A percentile compares a stretch with the other conserved stretches of the same genome.
phyloP scores from a whole-genome alignment of 2,797 vertebrate genomes.

The Crypturellus tataupa region DNA sequence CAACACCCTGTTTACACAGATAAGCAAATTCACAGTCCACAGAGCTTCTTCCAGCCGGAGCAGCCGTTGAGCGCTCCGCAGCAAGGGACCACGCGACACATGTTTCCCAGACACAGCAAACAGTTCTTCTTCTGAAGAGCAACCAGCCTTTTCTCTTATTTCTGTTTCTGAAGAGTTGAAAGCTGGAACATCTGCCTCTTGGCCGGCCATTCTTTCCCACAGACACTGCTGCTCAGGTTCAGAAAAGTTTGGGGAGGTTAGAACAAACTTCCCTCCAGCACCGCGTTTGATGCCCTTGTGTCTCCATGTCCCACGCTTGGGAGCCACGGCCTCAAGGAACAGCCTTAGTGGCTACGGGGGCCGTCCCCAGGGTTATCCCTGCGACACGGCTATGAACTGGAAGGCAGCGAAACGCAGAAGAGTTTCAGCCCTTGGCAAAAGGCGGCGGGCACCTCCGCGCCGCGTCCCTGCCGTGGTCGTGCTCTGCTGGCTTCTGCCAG shows the following conservation, averaged over 20 bases:
- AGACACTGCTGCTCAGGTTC: neutral
- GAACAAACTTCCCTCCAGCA: fast-evolving
- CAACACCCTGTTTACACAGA: slow-evolving; percentile 68
- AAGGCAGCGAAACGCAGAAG: neutral
- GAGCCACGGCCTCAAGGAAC: neutral
- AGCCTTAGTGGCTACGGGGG: neutral
- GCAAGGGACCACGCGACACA: slow-evolving; percentile 22
- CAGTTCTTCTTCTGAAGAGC: slow-evolving; percentile 34
- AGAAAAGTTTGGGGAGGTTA: neutral
- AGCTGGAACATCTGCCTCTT: slow-evolving; percentile 54
- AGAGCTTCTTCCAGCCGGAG: slow-evolving; percentile 17
- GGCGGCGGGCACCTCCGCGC: neutral
- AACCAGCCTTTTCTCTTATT: neutral
- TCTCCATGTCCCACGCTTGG: no score
- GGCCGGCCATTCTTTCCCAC: slow-evolving; percentile 30
- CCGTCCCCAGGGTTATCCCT: neutral
- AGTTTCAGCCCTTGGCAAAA: neutral
- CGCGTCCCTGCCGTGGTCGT: neutral
- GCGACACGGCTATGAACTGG: neutral
- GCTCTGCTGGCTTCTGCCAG: neutral
- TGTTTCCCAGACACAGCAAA: slow-evolving; percentile 35
- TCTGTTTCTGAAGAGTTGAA: slow-evolving; percentile 30
- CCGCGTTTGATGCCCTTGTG: neutral
- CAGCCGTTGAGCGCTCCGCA: neutral
- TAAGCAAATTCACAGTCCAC: slow-evolving; percentile 60